Evolutionary conservation across 2,797 vertebrate genomes (phyloP).

Genomic region (Oreonectes daqikongensis): DNA sequence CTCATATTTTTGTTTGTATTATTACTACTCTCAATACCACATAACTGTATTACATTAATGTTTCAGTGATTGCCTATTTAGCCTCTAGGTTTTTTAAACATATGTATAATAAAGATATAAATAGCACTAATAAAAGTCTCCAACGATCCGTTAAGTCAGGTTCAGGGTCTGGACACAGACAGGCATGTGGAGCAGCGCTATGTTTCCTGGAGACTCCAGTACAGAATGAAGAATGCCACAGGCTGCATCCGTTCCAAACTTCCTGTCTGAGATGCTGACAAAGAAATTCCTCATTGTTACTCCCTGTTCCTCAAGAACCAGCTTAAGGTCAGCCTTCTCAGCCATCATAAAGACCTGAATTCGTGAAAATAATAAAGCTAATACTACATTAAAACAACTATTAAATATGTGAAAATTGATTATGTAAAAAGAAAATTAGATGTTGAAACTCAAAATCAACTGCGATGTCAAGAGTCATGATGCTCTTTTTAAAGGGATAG

Average conservation of each 20-base stretch:
- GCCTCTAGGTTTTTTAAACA: too few relatives aligned
- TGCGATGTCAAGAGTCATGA: too few relatives aligned
- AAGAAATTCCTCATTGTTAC: constrained; percentile 41
- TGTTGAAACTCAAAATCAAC: too few relatives aligned
- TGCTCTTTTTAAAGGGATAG: too few relatives aligned
- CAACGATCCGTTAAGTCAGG: background rate
- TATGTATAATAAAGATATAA: background rate
- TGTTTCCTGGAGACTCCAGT: constrained; percentile 37
- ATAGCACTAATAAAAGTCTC: background rate
- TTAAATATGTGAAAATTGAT: background rate
- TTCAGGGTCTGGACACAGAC: background rate
- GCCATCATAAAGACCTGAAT: background rate
- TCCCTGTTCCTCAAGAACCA: constrained; percentile 9
- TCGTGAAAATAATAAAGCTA: background rate
- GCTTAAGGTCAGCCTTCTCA: constrained; percentile 3
- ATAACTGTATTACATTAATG: background rate
- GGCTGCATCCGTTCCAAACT: constrained; percentile 49
- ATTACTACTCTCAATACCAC: background rate
- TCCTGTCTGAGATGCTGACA: constrained; percentile 47
- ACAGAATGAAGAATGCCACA: constrained; percentile 26
- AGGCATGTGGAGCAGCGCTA: background rate
- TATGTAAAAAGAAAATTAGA: background rate
- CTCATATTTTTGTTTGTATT: background rate
- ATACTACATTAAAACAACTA: background rate
- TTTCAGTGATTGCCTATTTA: background rate